Evolutionary conservation across 2,888 invertebrate species (phyloP), one percentile per base, ranked within the genome.

Genomic region (Drosophila subsilvestris): DNA sequence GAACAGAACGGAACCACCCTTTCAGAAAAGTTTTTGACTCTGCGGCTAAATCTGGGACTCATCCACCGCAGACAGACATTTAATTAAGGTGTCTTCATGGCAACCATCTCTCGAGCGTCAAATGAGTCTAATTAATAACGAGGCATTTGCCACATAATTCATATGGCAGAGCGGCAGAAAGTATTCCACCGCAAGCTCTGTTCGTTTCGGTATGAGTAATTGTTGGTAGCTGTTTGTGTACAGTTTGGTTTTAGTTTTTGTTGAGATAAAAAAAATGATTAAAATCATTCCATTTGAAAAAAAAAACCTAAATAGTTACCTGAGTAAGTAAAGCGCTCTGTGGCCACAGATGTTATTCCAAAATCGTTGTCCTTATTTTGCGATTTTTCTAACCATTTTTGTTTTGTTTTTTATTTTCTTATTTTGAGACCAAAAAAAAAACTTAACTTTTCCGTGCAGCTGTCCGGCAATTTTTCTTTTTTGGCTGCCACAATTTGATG

Each of bases 111-210:
- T 58, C 74, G 62, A 78, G 75, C 83, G 87, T 81, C 85, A 90
- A 90, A 90, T 91, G 90, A 90, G 90, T 87, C 89, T 91, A 91
- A 91, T 91, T 91, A 91, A 91, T 91, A 91, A 91, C 90, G 91
- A 90, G 88, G 90, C 89, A 91, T 91, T 91, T 90, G 88, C 90
- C 86, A 79, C 90, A 91, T 88, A 80, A 88, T 83, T 88, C 86
- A 83, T 80, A 57, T 50, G 45, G 32, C 50, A 37, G 51, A 58
- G 49, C n/a, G 32, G 56, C 51, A 45, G n/a, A 44, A 50, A 55
- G 54, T 17, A 54, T 63, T 54, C 55, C 32, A 37, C 10, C 8
- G 18, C 25, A 49, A 1, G 25, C 25, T 59, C 37, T 17, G 17
- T 56, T 45, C 47, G n/a, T 37, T 8, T 29, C 14, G 18, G 53